Evolutionary conservation across 2,888 invertebrate species (phyloP).

Genomic region (Sthenelais limicola): DNA sequence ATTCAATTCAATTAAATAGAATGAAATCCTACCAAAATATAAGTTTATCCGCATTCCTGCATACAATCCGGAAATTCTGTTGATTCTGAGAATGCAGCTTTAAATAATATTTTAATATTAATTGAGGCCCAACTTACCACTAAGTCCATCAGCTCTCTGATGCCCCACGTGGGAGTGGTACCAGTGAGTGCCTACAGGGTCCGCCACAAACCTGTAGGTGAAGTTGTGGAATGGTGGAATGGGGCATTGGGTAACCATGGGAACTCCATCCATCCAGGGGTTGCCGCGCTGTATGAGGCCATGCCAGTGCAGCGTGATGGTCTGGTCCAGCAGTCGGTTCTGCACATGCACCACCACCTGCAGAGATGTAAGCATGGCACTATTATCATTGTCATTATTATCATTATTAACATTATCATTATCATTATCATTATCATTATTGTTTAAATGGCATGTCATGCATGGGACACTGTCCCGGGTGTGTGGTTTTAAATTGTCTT

Average conservation of each 20-base stretch:
- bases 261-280: conserved; percentile 61
- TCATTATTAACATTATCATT: too few species aligned
- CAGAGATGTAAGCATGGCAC: too few species aligned
- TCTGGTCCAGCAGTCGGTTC: conserved; percentile 55
- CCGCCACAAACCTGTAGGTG: conserved; percentile 58
- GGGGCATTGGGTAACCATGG: conserved; percentile 62
- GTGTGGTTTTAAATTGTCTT: too few species aligned
- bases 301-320: conserved; percentile 63
- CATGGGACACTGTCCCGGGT: too few species aligned
- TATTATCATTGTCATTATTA: too few species aligned
- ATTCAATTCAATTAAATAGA: background rate
- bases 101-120: background rate
- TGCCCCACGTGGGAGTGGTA: conserved; percentile 58
- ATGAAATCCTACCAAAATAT: background rate
- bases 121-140: conserved; percentile 52
- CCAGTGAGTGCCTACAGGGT: conserved; percentile 59
- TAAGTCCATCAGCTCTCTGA: conserved; percentile 61
- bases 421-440: too few species aligned
- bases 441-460: too few species aligned
- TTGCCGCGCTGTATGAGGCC: conserved; percentile 59
- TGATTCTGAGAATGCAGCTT: background rate
- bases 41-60: background rate
- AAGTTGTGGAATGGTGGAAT: conserved; percentile 60
- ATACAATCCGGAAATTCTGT: background rate
- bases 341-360: conserved; percentile 59